Evolutionary conservation across 2,113 vertebrate genomes (phyloP), one percentile per base, ranked within the genome.

Genomic region (Brachyhypopomus gauderio): DNA sequence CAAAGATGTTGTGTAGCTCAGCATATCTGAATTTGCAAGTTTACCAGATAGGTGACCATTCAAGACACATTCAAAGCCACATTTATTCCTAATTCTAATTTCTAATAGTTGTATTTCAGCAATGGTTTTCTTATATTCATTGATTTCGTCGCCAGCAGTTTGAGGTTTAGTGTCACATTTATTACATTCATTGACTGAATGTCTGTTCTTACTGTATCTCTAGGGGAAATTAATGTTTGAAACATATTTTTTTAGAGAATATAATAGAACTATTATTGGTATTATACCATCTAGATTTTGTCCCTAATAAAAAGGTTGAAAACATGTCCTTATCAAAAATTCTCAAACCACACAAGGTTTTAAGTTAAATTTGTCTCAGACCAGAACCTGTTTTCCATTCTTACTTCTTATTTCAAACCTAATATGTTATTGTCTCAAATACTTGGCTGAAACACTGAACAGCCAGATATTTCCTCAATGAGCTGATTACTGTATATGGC

Each of bases 21-120:
- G 83, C 41, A 72, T 34, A 48, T 91, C 86, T 91, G 83, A 88
- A 86, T 34, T 6, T 30, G 45, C 45, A 19, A 38, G 69, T 76
- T 75, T 69, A 75, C 66, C 56, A 83, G 87, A 85, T 82, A 83
- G 88, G 87, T 89, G 88, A 89, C 76, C 86, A 88, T 90, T 84
- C 76, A 30, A 70, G 48, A 55, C 12, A 60, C 22, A 27, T 62
- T 27, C 52, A 41, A 67, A 75, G 63, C 8, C 41, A 41, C 20
- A n/a, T 22, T 34, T 38, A 12, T 70, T 20, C 17, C 38, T 9
- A 19, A 20, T 34, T 36, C 34, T 11, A 20, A 20, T 69, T 36
- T 34, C 34, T 36, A 69, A 9, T 17, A 5, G 14, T 38, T 69
- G 3, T 38, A 38, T 69, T 8, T 9, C 5, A 38, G 30, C 5